These are phyloP conservation scores for Drosophila neocordata DNA, from an alignment of 1,140 invertebrate genomes.

Conservation along the genomic window DNA sequence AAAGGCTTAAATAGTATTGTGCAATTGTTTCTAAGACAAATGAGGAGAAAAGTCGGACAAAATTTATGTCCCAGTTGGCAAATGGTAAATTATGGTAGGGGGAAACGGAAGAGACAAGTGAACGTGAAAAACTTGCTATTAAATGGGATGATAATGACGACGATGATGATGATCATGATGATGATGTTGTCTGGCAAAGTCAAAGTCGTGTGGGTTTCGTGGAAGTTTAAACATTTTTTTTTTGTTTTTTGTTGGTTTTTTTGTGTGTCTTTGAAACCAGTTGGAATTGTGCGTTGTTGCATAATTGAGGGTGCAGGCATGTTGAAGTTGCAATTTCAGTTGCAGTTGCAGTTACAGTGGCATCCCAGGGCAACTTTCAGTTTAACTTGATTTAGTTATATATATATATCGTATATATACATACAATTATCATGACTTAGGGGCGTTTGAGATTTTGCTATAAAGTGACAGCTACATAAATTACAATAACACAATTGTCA, in stretches of 20 bases:
- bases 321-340: slow-evolving; percentile 29
- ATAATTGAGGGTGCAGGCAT: slow-evolving; percentile 43
- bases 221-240: slow-evolving; percentile 23
- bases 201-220: slow-evolving; percentile 68
- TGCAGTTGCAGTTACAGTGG: slow-evolving; percentile 23
- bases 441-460: slow-evolving; percentile 47
- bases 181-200: slow-evolving; percentile 55
- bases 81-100: no score
- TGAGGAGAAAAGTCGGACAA: background rate
- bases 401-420: background rate
- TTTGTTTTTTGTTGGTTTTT: slow-evolving; percentile 10
- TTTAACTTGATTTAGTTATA: slow-evolving; percentile 22
- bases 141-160: slow-evolving; percentile 26
- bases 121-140: slow-evolving; percentile 70
- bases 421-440: slow-evolving; percentile 54
- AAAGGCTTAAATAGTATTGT: background rate
- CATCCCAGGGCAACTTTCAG: slow-evolving; percentile 52
- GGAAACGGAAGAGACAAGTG: slow-evolving; percentile 72
- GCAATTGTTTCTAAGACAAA: slow-evolving; percentile 7
- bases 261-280: slow-evolving; percentile 52
- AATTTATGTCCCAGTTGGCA: slow-evolving; percentile 5
- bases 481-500: slow-evolving; percentile 77
- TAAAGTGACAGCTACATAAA: slow-evolving; percentile 70
- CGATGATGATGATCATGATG: slow-evolving; percentile 11
- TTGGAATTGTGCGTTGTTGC: slow-evolving; percentile 71